Evolutionary conservation across 1,140 invertebrate species (phyloP), one percentile per base, ranked within the genome.

Genomic region (Brachystomella parvula): DNA sequence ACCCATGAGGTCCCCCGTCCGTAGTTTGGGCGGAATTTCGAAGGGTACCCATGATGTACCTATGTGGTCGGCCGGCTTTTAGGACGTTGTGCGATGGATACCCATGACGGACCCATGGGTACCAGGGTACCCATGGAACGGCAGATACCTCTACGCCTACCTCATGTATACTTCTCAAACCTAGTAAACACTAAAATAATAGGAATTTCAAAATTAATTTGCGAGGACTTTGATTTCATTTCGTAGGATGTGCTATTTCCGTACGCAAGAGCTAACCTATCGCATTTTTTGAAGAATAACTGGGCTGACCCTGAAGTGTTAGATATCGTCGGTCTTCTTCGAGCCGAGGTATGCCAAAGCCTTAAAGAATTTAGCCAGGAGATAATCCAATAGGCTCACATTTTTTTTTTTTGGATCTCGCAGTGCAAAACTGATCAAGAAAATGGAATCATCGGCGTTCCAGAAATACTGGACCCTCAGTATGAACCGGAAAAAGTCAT

Each of bases 171-270:
- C n/a, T n/a, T n/a, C n/a, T n/a, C n/a, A n/a, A n/a, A n/a, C n/a
- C n/a, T n/a, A n/a, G n/a, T n/a, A n/a, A n/a, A n/a, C n/a, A n/a
- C n/a, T n/a, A n/a, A n/a, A n/a, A n/a, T n/a, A n/a, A n/a, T n/a
- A n/a, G n/a, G n/a, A n/a, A n/a, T n/a, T n/a, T n/a, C n/a, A n/a
- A n/a, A n/a, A 57, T 12, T 21, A 57, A n/a, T 28, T 57, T 57
- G 26, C 9, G 53, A 21, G 21, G 19, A 57, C 26, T 57, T 53
- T 19, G 6, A 53, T 15, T 53, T 53, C 49, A 15, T 12, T 26
- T 62, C 12, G 2, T 60, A 90, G 85, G 88, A 92, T 66, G 83
- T 82, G 24, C 80, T 95, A 9, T 94, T 92, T 76, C 88, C 89
- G 2, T 94, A 89, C 76, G 85, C 88, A 0, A 82, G 82, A 64